Evolutionary conservation across 1,140 invertebrate genomes (phyloP), one percentile per base, ranked within the genome.

Genomic region (Epicauta chinensis): DNA sequence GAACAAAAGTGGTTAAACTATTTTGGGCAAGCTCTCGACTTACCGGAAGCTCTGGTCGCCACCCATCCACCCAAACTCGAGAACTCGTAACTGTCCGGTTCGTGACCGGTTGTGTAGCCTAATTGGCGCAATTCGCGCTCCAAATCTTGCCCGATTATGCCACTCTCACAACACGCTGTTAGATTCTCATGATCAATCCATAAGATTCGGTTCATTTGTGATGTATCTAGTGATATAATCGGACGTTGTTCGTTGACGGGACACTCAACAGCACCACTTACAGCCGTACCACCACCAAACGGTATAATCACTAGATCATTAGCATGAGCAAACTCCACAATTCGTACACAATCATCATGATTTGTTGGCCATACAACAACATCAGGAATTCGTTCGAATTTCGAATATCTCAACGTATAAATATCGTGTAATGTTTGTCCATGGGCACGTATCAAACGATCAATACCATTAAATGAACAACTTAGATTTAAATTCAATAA

Each of bases 1-100:
- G 13, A 16, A 43, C 9, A 43, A 17, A 29, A 14, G 12, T n/a
- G n/a, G 2, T 29, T 43, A 13, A 39, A 6, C 2, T n/a, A 48
- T 15, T 13, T 11, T 45, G 32, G 2, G 32, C n/a, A n/a, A n/a
- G n/a, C n/a, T n/a, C n/a, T n/a, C n/a, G 7, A 23, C 7, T 48
- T 38, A 65, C 63, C 66, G 15, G 93, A 97, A 0, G 97, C 96
- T 59, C 95, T 74, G 0, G 97, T 99, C 0, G 96, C 94, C 9
- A 99, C 91, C 97, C 97, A 99, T n/a, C 97, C 97, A 10, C 97
- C 96, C 6, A 98, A 75, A 56, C 94, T 97, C 10, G 89, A 92
- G 70, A 98, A 98, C 73, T 98, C 96, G 71, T 93, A 95, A 5
- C 93, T 97, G 71, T 99, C 96, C 0, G 97, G 96, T 70, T 98